Base-by-base conservation (phyloP, 2,113 vertebrate species). In the Brachyistius frenatus region DNA sequence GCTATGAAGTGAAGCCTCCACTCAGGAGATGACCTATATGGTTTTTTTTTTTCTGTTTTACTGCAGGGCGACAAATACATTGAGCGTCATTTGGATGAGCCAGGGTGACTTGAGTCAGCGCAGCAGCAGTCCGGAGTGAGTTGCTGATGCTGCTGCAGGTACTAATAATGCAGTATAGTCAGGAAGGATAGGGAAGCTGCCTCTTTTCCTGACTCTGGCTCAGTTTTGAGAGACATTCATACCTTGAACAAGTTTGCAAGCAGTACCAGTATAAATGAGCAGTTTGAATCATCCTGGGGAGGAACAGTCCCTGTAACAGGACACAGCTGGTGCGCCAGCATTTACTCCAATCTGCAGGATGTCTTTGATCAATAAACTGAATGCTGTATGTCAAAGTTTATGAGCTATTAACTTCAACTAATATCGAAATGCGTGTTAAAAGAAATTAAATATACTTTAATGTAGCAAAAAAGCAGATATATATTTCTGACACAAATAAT, bases 71-170 rank as follows among this genome's bases (percentile, higher is more conserved):
- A 76, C 66, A 61, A 65, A 80, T 33, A 60, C 56, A 82, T 10
- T 53, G 47, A 72, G 63, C 62, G 58, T 83, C 80, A 66, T 60
- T 67, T 65, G 82, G 55, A 80, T 56, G 23, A 77, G 66, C 9
- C 53, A 10, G 69, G 39, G 15, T 47, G 62, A 54, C 73, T 85
- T 62, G 83, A 78, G 85, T 85, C 81, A 86, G 81, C 71, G 61
- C 62, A 69, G 65, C 33, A 68, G 75, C 31, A 35, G 7, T 3
- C 49, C 5, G 44, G 11, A 35, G 52, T 7, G 7, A 41, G 70
- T 52, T 80, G 46, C 78, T 74, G 80, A 64, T 84, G 71, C 78
- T 73, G 80, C 76, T 80, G 79, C 81, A 85, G 85, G 73, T 63
- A 50, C 30, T 69, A 79, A 58, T 61, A n/a, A 35, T 78, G 86